Percentiles rank a stretch among this genome's conserved stretches.
These are phyloP conservation scores for Ornithoptera priamus DNA, from an alignment of 2,888 invertebrate genomes.

Conservation along the genomic window DNA sequence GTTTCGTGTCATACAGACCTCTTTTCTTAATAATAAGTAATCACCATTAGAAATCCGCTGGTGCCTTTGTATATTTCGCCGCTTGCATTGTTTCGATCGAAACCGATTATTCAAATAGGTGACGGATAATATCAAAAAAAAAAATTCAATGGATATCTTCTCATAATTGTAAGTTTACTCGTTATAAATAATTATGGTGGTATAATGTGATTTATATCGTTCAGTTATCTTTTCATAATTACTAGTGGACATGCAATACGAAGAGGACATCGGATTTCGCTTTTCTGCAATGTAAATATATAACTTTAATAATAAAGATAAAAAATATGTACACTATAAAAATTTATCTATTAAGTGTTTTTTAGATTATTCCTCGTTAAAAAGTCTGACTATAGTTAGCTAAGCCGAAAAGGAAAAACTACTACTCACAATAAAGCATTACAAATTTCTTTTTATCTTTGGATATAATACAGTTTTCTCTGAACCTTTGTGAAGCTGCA, in stretches of 20 bases:
- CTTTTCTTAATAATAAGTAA: conserved; percentile 44
- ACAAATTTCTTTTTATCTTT: no score
- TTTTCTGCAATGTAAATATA: not conserved
- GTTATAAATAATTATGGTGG: conserved; percentile 1
- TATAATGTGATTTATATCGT: conserved; percentile 4
- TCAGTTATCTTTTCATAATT: conserved; percentile 1
- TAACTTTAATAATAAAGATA: no score
- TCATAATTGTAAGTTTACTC: conserved; percentile 6
- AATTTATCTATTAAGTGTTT: not conserved
- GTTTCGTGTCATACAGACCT: conserved; percentile 43
- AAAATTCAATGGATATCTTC: conserved; percentile 12
- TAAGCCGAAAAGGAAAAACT: no score
- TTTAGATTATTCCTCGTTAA: no score
- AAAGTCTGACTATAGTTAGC: no score
- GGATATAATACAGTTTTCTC: no score
- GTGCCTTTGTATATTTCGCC: conserved; percentile 18
- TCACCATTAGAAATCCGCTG: conserved; percentile 39
- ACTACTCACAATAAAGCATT: no score
- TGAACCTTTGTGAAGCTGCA: no score
- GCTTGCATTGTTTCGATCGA: conserved; percentile 24
- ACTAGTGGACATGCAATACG: conserved; percentile 4
- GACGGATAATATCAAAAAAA: conserved; percentile 16
- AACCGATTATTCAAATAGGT: conserved; percentile 19
- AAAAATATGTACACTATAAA: not conserved
- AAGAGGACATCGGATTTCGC: not conserved